These are phyloP conservation scores for Coregonus ussuriensis DNA, from an alignment of 2,797 vertebrate genomes.

Conservation along the genomic window DNA sequence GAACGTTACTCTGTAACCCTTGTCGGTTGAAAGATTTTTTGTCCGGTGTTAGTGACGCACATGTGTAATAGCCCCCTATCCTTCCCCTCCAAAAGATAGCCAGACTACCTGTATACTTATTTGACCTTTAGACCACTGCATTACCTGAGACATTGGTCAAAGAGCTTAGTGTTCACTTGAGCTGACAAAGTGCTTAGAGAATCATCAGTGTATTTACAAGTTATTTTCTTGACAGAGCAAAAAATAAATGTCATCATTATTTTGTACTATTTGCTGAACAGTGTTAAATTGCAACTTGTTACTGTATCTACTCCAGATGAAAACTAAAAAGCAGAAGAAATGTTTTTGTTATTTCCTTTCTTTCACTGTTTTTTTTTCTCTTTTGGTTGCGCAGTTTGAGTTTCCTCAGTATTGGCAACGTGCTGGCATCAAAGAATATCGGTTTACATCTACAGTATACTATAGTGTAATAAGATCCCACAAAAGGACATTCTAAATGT, in stretches of 20 bases:
- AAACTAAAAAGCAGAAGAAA: constrained; percentile 73
- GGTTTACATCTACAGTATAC: constrained; percentile 93
- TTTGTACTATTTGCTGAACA: constrained; percentile 95
- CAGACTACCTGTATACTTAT: constrained; percentile 76
- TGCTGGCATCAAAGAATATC: constrained; percentile 98
- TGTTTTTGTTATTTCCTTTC: constrained; percentile 71
- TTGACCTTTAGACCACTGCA: constrained; percentile 71
- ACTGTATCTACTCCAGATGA: constrained; percentile 81
- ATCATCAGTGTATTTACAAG: constrained; percentile 91
- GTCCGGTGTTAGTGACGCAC: constrained; percentile 95
- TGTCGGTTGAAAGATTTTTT: constrained; percentile 89
- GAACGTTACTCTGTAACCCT: constrained; percentile 92
- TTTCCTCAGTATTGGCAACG: constrained; percentile 92
- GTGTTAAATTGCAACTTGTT: constrained; percentile 90
- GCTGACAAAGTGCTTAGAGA: constrained; percentile 80
- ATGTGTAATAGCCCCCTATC: constrained; percentile 78
- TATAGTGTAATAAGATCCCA: constrained; percentile 96
- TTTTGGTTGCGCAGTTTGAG: constrained; percentile 84
- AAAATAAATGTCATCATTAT: constrained; percentile 82
- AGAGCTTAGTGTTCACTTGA: constrained; percentile 75
- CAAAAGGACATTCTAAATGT: constrained; percentile 99
- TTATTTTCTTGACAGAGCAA: constrained; percentile 89
- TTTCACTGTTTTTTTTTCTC: constrained; percentile 66
- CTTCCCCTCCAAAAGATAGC: constrained; percentile 55
- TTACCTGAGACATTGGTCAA: constrained; percentile 53